Conservation (phyloP, 2,888 invertebrate species). For the Tyria jacobaeae region DNA sequence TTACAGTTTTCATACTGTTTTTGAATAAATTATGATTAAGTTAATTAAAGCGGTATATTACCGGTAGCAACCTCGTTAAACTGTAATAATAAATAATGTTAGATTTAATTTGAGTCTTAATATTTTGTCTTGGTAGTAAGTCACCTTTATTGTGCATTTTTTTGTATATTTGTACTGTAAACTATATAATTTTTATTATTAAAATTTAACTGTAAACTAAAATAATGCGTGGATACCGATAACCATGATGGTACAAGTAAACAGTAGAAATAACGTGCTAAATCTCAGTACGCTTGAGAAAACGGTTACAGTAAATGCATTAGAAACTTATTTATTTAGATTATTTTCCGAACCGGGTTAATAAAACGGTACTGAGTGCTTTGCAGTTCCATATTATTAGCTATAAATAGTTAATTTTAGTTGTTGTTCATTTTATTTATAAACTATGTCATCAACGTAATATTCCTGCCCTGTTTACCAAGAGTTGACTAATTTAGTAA, state of each 20-base stretch:
- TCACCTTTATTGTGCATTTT: neutral
- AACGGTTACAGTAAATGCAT: neutral
- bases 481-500: no score
- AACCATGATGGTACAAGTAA: neutral
- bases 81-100: neutral
- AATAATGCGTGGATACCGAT: neutral
- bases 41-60: neutral
- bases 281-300: neutral
- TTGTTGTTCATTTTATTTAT: neutral
- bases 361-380: neutral
- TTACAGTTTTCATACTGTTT: neutral
- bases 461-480: no score
- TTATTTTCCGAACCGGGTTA: neutral
- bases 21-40: neutral
- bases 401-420: neutral
- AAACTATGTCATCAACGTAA: no score
- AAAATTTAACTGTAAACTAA: no score
- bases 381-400: neutral
- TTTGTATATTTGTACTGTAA: neutral
- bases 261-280: neutral
- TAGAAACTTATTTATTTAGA: conserved; percentile 1
- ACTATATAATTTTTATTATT: no score
- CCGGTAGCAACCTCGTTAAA: neutral
- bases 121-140: neutral
- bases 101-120: neutral